These are phyloP conservation scores for Amiota minor DNA, from an alignment of 2,888 invertebrate species.

Conservation along the genomic window DNA sequence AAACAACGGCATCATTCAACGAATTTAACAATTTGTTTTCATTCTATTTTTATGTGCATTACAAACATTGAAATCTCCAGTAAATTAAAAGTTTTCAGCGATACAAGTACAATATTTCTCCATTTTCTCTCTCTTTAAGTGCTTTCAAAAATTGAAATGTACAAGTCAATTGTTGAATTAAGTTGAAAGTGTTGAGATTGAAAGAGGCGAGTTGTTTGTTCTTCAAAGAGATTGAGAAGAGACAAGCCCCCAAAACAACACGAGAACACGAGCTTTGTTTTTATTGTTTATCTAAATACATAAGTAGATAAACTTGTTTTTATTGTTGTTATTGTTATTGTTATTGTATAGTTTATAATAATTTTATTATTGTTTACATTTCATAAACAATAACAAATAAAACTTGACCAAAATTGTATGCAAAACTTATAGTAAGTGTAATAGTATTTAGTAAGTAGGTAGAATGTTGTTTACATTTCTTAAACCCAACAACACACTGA, in stretches of 20 bases:
- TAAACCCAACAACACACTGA: too few relatives aligned
- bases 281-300: slow-evolving; percentile 35
- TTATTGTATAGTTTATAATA: neutral
- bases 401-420: slow-evolving; percentile 7
- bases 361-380: slow-evolving; percentile 30
- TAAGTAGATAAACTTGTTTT: neutral
- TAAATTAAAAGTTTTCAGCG: too few relatives aligned
- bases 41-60: neutral
- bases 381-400: too few relatives aligned
- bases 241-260: slow-evolving; percentile 1
- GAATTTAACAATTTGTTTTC: slow-evolving; percentile 18
- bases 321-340: slow-evolving; percentile 29
- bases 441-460: too few relatives aligned
- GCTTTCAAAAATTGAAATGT: too few relatives aligned
- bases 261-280: slow-evolving; percentile 19
- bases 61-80: too few relatives aligned
- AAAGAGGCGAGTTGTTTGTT: neutral
- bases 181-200: too few relatives aligned
- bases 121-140: too few relatives aligned
- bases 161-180: too few relatives aligned
- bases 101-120: too few relatives aligned
- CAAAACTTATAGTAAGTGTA: slow-evolving; percentile 6
- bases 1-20: slow-evolving; percentile 52
- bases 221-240: neutral
- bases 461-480: too few relatives aligned